Evolutionary conservation across 2,113 vertebrate genomes (phyloP).

Genomic region (Plecturocebus donacophilus): DNA sequence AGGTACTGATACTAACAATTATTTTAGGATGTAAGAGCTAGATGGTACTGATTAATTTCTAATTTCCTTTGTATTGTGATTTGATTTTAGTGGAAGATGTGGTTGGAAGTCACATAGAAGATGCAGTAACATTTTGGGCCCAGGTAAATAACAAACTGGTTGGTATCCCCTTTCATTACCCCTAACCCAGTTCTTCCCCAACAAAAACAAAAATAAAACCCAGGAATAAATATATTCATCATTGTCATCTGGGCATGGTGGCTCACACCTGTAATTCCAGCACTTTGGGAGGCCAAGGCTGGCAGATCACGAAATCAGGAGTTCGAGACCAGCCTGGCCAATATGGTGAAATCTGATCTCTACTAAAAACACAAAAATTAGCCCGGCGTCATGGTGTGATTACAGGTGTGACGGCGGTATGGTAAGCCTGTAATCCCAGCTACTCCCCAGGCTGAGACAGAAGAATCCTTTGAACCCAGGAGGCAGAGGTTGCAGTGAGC

Average conservation of each 20-base stretch:
- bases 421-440: too few species aligned
- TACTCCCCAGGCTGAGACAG: too few species aligned
- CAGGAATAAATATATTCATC: background rate
- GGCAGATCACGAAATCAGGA: too few species aligned
- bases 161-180: background rate
- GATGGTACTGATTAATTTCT: background rate
- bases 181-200: background rate
- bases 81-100: slow-evolving; percentile 84
- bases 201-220: slow-evolving; percentile 34
- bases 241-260: background rate
- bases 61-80: slow-evolving; percentile 49
- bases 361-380: too few species aligned
- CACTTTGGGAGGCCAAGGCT: too few species aligned
- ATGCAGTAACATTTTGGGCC: slow-evolving; percentile 90
- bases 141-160: slow-evolving; percentile 82
- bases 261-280: background rate
- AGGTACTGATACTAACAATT: slow-evolving; percentile 77
- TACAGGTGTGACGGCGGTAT: too few species aligned
- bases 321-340: too few species aligned
- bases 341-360: too few species aligned
- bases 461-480: too few species aligned
- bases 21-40: slow-evolving; percentile 18
- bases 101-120: slow-evolving; percentile 86
- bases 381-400: too few species aligned
- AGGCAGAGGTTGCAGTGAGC: too few species aligned